These are phyloP conservation scores for Zootermopsis nevadensis DNA, from an alignment of 2,888 invertebrate species.

Conservation along the genomic window DNA sequence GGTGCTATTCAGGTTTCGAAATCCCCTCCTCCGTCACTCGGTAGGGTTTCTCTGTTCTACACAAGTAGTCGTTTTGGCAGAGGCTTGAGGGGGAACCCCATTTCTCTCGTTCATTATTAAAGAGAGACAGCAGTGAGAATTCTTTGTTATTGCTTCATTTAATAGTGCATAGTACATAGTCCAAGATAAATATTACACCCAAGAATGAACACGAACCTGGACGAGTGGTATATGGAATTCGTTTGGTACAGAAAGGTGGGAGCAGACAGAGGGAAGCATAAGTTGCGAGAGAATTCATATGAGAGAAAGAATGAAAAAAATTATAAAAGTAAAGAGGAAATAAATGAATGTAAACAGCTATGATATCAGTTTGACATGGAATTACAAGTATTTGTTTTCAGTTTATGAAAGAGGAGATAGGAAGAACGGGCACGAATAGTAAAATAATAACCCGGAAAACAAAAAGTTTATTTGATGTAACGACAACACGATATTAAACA, in stretches of 20 bases:
- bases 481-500: no score
- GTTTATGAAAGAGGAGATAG: no score
- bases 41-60: background rate
- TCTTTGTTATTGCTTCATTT: background rate
- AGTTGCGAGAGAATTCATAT: background rate
- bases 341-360: background rate
- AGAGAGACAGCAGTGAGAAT: background rate
- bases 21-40: background rate
- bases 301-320: background rate
- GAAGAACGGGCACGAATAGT: no score
- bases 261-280: background rate
- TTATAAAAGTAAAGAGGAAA: background rate
- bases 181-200: background rate
- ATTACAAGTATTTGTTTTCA: no score
- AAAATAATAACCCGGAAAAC: no score
- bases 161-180: background rate
- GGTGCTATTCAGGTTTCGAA: conserved; percentile 9
- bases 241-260: background rate
- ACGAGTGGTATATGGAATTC: background rate
- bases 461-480: no score
- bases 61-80: background rate
- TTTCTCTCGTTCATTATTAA: background rate
- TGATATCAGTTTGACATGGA: no score
- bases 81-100: background rate
- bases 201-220: background rate